Evolutionary conservation across 2,888 invertebrate species (phyloP).

Genomic region (Norana najaformis): DNA sequence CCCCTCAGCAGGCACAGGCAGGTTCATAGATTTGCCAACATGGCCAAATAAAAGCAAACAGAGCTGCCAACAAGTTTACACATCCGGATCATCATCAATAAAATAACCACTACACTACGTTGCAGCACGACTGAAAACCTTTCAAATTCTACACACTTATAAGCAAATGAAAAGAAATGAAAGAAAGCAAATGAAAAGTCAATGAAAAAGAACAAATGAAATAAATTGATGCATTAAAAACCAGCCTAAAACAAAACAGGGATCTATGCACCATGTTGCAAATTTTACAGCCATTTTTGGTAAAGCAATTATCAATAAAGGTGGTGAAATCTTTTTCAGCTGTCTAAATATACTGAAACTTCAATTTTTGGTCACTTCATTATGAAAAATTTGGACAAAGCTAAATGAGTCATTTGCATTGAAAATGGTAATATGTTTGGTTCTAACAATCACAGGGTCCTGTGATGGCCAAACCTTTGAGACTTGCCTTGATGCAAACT

Average conservation of each 20-base stretch:
- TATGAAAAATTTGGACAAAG: too few relatives aligned
- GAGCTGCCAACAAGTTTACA: neutral
- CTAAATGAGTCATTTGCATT: too few relatives aligned
- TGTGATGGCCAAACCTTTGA: too few relatives aligned
- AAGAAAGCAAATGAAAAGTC: neutral
- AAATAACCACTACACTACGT: neutral
- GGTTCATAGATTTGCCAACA: neutral
- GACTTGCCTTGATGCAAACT: too few relatives aligned
- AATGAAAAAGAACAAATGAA: neutral
- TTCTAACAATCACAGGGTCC: too few relatives aligned
- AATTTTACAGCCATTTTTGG: neutral
- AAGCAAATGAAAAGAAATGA: neutral
- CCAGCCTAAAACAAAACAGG: neutral
- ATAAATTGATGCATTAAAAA: neutral
- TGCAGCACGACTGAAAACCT: neutral
- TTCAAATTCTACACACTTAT: neutral
- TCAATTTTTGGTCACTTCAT: too few relatives aligned
- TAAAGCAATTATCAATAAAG: neutral
- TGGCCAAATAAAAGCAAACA: neutral
- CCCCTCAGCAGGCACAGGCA: neutral
- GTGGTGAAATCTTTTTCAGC: neutral
- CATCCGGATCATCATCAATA: neutral
- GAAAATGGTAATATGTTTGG: too few relatives aligned
- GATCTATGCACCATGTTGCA: neutral
- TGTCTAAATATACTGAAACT: neutral